Percentiles rank a stretch among this genome's conserved stretches.
Evolutionary conservation across 2,888 invertebrate genomes (phyloP).

Genomic region (Hoplodrina ambigua): DNA sequence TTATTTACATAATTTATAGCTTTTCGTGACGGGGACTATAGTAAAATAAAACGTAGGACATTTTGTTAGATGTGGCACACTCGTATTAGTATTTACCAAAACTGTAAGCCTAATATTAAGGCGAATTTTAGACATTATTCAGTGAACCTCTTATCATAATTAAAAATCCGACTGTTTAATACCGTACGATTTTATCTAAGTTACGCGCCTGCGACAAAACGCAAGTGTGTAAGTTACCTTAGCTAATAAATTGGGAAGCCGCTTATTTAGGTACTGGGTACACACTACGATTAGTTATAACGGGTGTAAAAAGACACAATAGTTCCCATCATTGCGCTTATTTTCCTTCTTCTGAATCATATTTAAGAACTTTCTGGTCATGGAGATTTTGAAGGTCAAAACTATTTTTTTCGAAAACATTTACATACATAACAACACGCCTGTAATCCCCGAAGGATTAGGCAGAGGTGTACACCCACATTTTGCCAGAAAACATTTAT

Average conservation of each 20-base stretch:
- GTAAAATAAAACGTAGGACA: not conserved
- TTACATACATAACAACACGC: too few species aligned
- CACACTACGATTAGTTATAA: conserved; percentile 45
- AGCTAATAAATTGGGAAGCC: conserved; percentile 50
- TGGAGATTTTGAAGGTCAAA: too few species aligned
- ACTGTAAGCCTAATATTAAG: conserved; percentile 77
- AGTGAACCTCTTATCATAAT: conserved; percentile 60
- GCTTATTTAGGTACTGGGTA: conserved; percentile 6
- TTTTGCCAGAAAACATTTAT: too few species aligned
- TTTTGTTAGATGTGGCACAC: conserved; percentile 61
- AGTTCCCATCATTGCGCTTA: not conserved
- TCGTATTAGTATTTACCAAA: conserved; percentile 63
- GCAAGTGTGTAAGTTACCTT: conserved; percentile 56
- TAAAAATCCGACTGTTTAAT: conserved; percentile 53
- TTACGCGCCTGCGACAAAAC: conserved; percentile 54
- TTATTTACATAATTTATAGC: too few species aligned
- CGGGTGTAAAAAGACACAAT: not conserved
- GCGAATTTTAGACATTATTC: conserved; percentile 72
- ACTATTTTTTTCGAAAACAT: too few species aligned
- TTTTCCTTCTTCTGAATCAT: not conserved
- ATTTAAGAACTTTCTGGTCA: too few species aligned
- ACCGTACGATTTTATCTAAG: conserved; percentile 65
- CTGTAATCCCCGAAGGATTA: too few species aligned
- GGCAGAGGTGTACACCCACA: too few species aligned
- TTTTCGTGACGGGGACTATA: not conserved